Conservation (phyloP, 2,797 vertebrate species). For the Anguilla obscura region DNA sequence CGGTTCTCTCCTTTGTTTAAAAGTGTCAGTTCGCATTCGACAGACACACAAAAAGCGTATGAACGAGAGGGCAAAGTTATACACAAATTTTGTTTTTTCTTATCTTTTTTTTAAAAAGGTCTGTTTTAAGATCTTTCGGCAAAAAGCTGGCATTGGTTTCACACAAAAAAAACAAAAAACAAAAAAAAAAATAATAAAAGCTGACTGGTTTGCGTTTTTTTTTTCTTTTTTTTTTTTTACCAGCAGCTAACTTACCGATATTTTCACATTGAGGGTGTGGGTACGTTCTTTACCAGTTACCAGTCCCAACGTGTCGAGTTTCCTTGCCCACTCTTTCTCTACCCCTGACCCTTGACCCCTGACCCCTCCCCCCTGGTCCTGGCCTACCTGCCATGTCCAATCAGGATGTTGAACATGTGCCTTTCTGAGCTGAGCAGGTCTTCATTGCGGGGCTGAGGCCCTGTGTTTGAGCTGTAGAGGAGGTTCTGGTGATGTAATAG, state of each 20-base stretch:
- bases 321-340: conserved; percentile 14
- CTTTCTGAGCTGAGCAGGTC: conserved; percentile 73
- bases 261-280: neutral
- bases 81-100: neutral
- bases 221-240: neutral
- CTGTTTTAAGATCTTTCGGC: conserved; percentile 42
- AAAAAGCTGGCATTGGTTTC: neutral
- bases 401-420: conserved; percentile 77
- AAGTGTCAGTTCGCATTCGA: neutral
- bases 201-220: neutral
- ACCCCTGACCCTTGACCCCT: neutral
- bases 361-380: neutral
- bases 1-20: neutral
- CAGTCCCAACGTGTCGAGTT: conserved; percentile 23
- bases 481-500: conserved; percentile 20
- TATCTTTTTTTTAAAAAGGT: conserved; percentile 25
- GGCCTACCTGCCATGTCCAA: conserved; percentile 52
- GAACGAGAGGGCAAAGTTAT: neutral
- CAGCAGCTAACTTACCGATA: neutral
- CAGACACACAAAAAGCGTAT: neutral
- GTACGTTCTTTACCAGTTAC: conserved; percentile 15
- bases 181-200: neutral
- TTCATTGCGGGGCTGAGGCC: conserved; percentile 52
- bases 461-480: conserved; percentile 8
- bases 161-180: neutral